A percentile compares a stretch with the other conserved stretches of the same genome.
Evolutionary conservation across 2,113 vertebrate species (phyloP).

Genomic region (Cynocephalus volans): DNA sequence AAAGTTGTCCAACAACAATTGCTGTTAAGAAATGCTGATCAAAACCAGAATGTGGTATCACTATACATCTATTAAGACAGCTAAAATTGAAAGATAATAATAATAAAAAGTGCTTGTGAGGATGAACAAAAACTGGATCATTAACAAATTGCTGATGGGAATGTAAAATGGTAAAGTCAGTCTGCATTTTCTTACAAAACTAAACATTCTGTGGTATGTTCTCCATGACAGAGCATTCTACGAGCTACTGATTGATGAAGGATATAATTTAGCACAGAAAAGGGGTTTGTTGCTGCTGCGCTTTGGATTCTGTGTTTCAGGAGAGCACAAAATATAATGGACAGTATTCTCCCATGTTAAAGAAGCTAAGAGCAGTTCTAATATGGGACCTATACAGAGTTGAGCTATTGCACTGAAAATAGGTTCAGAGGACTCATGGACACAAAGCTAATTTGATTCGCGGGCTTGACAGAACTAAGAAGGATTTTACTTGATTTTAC

Average conservation of each 20-base stretch:
- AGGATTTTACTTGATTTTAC: background rate
- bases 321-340: background rate
- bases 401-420: background rate
- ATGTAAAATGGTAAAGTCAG: background rate
- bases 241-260: background rate
- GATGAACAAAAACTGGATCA: background rate
- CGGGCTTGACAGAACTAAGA: background rate
- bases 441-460: background rate
- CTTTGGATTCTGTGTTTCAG: background rate
- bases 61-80: background rate
- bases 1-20: background rate
- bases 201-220: background rate
- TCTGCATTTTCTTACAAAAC: background rate
- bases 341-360: background rate
- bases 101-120: background rate
- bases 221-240: background rate
- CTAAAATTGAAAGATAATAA: background rate
- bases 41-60: background rate
- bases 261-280: background rate
- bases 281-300: background rate
- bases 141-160: background rate
- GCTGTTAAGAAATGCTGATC: background rate
- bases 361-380: background rate
- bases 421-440: background rate
- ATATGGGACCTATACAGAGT: background rate